Evolutionary conservation across 2,888 invertebrate genomes (phyloP).

Genomic region (Dexiosoma caninum): DNA sequence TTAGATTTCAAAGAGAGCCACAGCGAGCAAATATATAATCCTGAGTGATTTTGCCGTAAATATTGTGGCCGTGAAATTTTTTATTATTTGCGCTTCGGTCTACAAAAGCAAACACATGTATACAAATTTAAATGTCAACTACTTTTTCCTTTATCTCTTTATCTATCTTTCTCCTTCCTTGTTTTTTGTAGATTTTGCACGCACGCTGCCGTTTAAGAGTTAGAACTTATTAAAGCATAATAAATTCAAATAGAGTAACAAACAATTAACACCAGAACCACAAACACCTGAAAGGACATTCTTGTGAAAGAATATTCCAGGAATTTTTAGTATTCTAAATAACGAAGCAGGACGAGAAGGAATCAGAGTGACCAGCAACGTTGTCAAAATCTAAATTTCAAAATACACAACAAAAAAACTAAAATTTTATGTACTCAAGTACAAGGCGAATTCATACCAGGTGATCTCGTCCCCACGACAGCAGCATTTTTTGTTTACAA

Average conservation of each 20-base stretch:
- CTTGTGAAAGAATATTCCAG: slow-evolving; percentile 6
- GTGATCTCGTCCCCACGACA: no score
- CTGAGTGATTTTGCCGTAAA: slow-evolving; percentile 36
- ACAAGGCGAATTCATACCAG: no score
- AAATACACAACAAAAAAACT: no score
- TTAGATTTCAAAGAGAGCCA: slow-evolving; percentile 10
- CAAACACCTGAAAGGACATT: slow-evolving; percentile 48
- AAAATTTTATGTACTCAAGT: no score
- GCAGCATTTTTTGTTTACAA: no score
- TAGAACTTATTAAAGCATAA: slow-evolving; percentile 48
- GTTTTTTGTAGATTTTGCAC: not conserved
- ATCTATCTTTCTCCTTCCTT: no score
- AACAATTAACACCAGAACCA: slow-evolving; percentile 66
- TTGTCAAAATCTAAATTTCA: not conserved
- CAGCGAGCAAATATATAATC: slow-evolving; percentile 47
- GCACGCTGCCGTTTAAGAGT: not conserved
- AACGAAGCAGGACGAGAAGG: not conserved
- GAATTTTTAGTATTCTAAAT: not conserved
- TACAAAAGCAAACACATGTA: no score
- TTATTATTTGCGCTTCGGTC: slow-evolving; percentile 42
- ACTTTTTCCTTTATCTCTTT: not conserved
- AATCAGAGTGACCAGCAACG: not conserved
- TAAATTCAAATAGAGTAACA: slow-evolving; percentile 57
- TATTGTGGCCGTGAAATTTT: slow-evolving; percentile 57
- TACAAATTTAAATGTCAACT: slow-evolving; percentile 9